Percentiles rank a stretch among this genome's conserved stretches.
Conservation (phyloP, 2,888 invertebrate species). For the Arge pagana region DNA sequence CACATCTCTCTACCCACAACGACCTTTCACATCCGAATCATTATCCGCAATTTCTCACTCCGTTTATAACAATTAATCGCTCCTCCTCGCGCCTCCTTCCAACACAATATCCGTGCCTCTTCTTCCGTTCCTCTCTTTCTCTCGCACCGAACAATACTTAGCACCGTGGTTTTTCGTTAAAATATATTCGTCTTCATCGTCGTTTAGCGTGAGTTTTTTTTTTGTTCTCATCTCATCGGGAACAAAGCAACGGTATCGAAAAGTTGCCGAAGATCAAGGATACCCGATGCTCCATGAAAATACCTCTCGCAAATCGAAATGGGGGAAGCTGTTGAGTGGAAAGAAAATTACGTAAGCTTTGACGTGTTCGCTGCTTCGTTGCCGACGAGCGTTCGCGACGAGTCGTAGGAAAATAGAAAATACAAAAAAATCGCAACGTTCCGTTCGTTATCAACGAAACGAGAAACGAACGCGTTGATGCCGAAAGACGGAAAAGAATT, state of each 20-base stretch:
- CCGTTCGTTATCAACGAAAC: too few relatives aligned
- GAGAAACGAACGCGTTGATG: too few relatives aligned
- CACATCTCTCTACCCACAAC: conserved; percentile 40
- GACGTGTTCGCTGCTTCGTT: too few relatives aligned
- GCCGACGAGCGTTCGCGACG: too few relatives aligned
- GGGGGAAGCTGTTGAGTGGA: too few relatives aligned
- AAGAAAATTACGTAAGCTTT: too few relatives aligned
- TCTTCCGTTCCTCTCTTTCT: conserved; percentile 13
- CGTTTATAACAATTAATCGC: conserved; percentile 21
- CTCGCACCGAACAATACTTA: conserved; percentile 20
- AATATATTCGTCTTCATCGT: too few relatives aligned
- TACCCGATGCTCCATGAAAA: conserved; percentile 1
- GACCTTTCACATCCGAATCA: conserved; percentile 3
- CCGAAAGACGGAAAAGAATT: neutral
- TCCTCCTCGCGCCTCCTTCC: conserved; percentile 29
- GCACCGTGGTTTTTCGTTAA: conserved; percentile 24
- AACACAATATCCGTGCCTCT: conserved; percentile 22
- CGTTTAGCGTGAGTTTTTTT: neutral
- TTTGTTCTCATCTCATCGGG: conserved; percentile 3
- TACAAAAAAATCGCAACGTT: too few relatives aligned
- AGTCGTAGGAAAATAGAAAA: too few relatives aligned
- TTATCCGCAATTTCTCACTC: neutral
- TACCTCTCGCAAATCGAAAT: too few relatives aligned
- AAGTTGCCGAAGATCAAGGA: neutral
- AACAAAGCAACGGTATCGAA: too few relatives aligned